Evolutionary conservation across 2,113 vertebrate genomes (phyloP), one percentile per base, ranked within the genome.

Genomic region (Grammomys dolichurus): DNA sequence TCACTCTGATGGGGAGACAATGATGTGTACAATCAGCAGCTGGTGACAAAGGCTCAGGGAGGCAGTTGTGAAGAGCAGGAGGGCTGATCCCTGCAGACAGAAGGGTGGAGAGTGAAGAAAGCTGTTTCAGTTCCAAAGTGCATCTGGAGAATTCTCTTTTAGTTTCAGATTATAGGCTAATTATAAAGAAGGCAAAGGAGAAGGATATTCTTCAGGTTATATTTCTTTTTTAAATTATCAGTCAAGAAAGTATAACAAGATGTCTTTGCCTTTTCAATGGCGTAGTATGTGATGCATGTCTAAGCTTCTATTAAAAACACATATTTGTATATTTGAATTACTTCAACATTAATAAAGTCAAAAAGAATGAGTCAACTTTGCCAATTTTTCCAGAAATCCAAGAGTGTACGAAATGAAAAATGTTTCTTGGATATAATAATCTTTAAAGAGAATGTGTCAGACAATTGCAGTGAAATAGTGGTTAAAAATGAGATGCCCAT

Each of bases 321-420:
- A 69, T 77, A 58, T 80, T 88, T 70, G 13, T 36, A 12, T 24
- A 76, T 69, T 76, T 60, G 7, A 63, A 93, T 46, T 88, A 58
- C 33, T 87, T 95, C 17, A 84, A 56, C 46, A 69, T 40, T 89
- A 80, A 75, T 67, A 73, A 77, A 91, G 70, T 56, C 20, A 31
- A 81, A 70, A 93, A 20, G n/a, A 84, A 63, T 63, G 33, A 91
- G 73, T 76, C 56, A 86, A 58, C 58, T 92, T 94, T 94, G 78
- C 14, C 48, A 91, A 86, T 54, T 31, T 31, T 13, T 54, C 9
- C 56, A 76, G 85, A 89, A 96, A n/a, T 19, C 78, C 43, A 28
- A 76, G 85, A 77, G n/a, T 33, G 33, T 60, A 78, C 60, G 46
- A 40, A 22, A 13, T 84, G 33, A 77, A 90, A 76, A 84, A 48